phyloP scores from a whole-genome alignment of 2,113 vertebrate genomes.

The Siniperca knerii region DNA sequence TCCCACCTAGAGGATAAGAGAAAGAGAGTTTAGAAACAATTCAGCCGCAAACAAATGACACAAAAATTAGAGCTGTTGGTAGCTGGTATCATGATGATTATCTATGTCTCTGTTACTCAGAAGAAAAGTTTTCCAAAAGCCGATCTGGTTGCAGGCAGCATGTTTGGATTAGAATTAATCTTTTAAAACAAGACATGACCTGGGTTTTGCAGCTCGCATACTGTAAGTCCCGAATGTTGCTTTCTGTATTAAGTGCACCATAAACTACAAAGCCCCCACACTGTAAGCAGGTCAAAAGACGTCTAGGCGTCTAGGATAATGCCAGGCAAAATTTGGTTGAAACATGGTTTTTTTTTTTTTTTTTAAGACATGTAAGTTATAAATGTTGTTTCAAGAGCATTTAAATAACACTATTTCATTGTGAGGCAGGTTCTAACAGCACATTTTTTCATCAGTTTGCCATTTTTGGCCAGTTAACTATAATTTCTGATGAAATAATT shows the following conservation, averaged over 20 bases:
- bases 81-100: not conserved
- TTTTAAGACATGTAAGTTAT: not conserved
- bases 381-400: not conserved
- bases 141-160: not conserved
- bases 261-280: not conserved
- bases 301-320: not conserved
- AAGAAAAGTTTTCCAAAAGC: not conserved
- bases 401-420: not conserved
- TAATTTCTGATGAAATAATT: not conserved
- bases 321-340: not conserved
- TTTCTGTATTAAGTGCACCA: not conserved
- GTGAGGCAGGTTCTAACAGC: not conserved
- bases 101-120: not conserved
- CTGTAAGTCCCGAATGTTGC: not conserved
- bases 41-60: not conserved
- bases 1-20: constrained; percentile 84
- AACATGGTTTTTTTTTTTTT: too few relatives aligned
- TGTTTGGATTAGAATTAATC: not conserved
- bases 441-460: not conserved
- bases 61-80: not conserved
- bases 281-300: not conserved
- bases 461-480: not conserved
- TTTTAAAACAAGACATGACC: not conserved
- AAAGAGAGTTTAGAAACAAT: not conserved
- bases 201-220: not conserved